A percentile compares a stretch with the other conserved stretches of the same genome.
These are phyloP conservation scores for Probaryconus sp. DNA, from an alignment of 1,140 invertebrate genomes.

Conservation along the genomic window DNA sequence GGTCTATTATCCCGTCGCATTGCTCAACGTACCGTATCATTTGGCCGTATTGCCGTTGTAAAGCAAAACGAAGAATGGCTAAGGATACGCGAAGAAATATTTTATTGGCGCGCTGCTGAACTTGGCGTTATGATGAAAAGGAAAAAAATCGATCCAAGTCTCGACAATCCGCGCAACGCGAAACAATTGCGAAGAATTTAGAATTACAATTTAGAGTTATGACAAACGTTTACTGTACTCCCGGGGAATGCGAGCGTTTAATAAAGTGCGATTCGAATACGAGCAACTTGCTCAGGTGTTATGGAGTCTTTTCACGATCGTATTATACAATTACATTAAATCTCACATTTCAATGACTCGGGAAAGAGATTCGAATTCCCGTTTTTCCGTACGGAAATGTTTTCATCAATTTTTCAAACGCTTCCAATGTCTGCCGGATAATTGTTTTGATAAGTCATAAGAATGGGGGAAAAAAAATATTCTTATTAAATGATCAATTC, in stretches of 20 bases:
- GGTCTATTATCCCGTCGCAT: conserved; percentile 33
- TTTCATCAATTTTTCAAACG: too few relatives aligned
- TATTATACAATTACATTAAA: not conserved
- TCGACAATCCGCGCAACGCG: not conserved
- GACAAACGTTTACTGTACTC: conserved; percentile 13
- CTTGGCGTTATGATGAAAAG: conserved; percentile 10
- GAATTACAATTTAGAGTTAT: conserved; percentile 19
- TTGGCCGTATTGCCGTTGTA: conserved; percentile 4
- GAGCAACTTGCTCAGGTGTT: not conserved
- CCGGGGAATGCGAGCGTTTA: conserved; percentile 4
- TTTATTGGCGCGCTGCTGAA: conserved; percentile 9
- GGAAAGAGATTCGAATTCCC: too few relatives aligned
- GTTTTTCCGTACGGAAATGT: too few relatives aligned
- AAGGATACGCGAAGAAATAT: conserved; percentile 16
- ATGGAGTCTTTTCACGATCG: not conserved
- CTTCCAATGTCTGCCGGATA: too few relatives aligned
- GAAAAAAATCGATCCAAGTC: conserved; percentile 8
- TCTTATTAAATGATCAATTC: too few relatives aligned
- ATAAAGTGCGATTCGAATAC: conserved; percentile 11
- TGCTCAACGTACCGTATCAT: conserved; percentile 4
- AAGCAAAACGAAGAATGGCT: not conserved
- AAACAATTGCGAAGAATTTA: conserved; percentile 17
- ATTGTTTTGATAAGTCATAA: too few relatives aligned
- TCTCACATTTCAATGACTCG: too few relatives aligned
- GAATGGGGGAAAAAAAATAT: too few relatives aligned